These are phyloP conservation scores for Epizoanthus fatuus DNA, from an alignment of 92 coral and sea anemone species.

Conservation along the genomic window DNA sequence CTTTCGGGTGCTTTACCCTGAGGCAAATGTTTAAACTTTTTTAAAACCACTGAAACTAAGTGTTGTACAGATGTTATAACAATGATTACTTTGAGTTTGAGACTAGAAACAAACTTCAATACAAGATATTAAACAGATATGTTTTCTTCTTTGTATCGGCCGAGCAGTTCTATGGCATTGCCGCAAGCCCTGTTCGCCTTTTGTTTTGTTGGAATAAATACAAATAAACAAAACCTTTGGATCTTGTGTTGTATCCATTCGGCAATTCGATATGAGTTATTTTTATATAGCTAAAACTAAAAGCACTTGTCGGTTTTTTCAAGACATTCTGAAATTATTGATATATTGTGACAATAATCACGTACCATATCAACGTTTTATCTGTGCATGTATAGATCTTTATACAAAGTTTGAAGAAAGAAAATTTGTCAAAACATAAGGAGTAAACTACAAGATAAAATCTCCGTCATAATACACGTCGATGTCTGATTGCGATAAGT, in stretches of 20 bases:
- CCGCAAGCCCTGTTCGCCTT: too few relatives aligned
- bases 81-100: too few relatives aligned
- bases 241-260: neutral
- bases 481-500: constrained; percentile 3
- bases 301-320: neutral
- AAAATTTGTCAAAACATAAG: neutral
- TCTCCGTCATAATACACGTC: neutral
- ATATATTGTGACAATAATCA: constrained; percentile 3
- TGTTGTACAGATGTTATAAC: too few relatives aligned
- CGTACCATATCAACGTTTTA: constrained; percentile 10
- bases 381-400: neutral
- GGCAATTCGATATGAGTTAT: constrained; percentile 17
- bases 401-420: neutral
- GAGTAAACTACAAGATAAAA: neutral
- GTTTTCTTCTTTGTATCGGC: too few relatives aligned
- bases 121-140: too few relatives aligned
- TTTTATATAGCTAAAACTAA: neutral
- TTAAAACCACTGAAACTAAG: too few relatives aligned
- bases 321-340: neutral
- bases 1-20: too few relatives aligned
- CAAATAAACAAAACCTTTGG: neutral
- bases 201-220: neutral
- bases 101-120: too few relatives aligned
- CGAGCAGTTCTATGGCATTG: too few relatives aligned
- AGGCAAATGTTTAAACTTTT: too few relatives aligned